Evolutionary conservation across 2,113 vertebrate species (phyloP), one percentile per base, ranked within the genome.

Genomic region (Brachyistius frenatus): DNA sequence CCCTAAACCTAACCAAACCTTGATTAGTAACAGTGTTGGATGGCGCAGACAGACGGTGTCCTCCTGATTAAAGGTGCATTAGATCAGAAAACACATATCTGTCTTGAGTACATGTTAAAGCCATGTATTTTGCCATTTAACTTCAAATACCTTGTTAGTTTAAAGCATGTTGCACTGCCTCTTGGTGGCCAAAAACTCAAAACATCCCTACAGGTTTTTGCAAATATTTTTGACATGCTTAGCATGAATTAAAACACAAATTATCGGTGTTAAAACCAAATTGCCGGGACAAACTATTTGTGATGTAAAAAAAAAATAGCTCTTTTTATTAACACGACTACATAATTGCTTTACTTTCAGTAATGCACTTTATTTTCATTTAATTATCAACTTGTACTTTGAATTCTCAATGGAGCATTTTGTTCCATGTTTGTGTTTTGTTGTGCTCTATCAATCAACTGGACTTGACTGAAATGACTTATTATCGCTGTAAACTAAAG

Each of bases 381-480:
- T 10, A 41, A 9, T 41, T 41, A 41, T 41, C 10, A 1, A 41
- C 7, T 41, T 41, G 39, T 10, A 41, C 10, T 41, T 41, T 8
- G 10, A 5, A 13, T 61, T 9, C 50, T 37, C 39, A 23, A 10
- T 47, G 13, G 44, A 58, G 44, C 16, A 56, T 2, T 62, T 55
- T 62, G 2, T 37, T 62, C 6, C 39, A 5, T 10, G 7, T 41
- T 41, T 10, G 5, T 41, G 10, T 41, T 41, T 41, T 41, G 8
- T 10, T 41, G 39, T 41, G 39, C 13, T 11, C 41, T 5, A 4
- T 10, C n/a, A 69, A 61, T 46, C 49, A 36, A 70, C 16, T 37
- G 31, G 23, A 52, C 0, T 23, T 23, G 23, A 23, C 23, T 23
- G 23, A 23, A 23, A 23, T 23, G 0, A 56, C 47, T 39, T 44